These are phyloP conservation scores for Papilio helenus DNA, from an alignment of 1,140 invertebrate genomes.

Conservation along the genomic window DNA sequence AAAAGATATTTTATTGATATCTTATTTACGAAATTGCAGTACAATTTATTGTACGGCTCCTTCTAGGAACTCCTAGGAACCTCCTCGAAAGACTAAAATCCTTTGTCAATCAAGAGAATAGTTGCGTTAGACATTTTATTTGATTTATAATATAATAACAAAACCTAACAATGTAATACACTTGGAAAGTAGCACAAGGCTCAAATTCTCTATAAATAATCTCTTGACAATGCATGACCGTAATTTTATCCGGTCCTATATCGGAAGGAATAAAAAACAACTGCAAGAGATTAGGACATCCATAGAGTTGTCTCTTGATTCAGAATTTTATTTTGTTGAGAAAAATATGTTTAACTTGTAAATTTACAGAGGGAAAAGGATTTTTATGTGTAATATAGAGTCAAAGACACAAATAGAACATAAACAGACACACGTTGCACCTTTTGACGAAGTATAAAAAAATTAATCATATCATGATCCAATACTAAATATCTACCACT, in stretches of 20 bases:
- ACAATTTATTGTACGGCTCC: not conserved
- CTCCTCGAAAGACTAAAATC: not conserved
- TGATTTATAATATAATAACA: conserved; percentile 28
- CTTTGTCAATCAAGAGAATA: not conserved
- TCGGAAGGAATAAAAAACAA: conserved; percentile 76
- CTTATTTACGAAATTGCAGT: conserved; percentile 16
- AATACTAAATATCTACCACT: not conserved
- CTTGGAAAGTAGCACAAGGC: conserved; percentile 41
- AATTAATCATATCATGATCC: not conserved
- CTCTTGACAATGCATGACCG: conserved; percentile 70
- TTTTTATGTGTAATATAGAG: not conserved
- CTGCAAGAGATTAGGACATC: conserved; percentile 48
- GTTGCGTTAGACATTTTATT: not conserved
- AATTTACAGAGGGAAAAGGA: too few relatives aligned
- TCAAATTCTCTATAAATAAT: conserved; percentile 82
- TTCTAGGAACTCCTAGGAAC: too few relatives aligned
- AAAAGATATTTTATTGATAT: not conserved
- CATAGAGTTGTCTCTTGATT: conserved; percentile 53
- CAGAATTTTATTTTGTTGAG: not conserved
- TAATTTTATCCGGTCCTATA: conserved; percentile 79
- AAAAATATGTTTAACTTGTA: not conserved
- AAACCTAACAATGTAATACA: conserved; percentile 23
- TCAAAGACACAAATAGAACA: not conserved
- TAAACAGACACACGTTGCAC: not conserved
- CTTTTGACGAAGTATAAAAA: not conserved